Evolutionary conservation across 2,113 vertebrate genomes (phyloP).

Genomic region (Marmota flaviventris): DNA sequence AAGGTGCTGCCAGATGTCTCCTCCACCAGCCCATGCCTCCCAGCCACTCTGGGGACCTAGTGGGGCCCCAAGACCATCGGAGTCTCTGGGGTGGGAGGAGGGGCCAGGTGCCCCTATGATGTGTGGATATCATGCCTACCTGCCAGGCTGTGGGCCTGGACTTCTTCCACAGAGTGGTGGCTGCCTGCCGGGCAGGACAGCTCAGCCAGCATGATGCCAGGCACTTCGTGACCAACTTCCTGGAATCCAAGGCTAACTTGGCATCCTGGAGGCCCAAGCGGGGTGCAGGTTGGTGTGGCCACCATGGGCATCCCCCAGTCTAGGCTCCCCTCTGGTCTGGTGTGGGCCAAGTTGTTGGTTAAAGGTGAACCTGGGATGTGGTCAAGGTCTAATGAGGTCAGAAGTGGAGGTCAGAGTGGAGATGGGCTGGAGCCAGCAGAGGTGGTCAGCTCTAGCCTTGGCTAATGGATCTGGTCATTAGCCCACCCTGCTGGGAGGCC

Average conservation of each 20-base stretch:
- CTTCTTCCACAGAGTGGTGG: constrained; percentile 68
- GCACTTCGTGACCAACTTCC: constrained; percentile 70
- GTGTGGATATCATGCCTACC: background rate
- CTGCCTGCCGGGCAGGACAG: background rate
- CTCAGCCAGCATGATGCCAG: constrained; percentile 53
- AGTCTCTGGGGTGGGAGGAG: background rate
- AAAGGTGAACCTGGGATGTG: background rate
- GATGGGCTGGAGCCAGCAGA: background rate
- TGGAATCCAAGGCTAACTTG: background rate
- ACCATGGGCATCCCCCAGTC: too few species aligned
- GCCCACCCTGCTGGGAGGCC: constrained; percentile 26
- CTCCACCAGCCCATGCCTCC: background rate
- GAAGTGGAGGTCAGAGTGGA: too few species aligned
- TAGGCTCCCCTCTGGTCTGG: background rate
- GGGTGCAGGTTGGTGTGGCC: constrained; percentile 72
- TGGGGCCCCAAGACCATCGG: background rate
- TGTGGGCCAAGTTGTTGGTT: background rate
- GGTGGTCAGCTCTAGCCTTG: background rate
- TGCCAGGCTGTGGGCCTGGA: constrained; percentile 80
- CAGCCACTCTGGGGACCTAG: background rate
- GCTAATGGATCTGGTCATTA: too few species aligned
- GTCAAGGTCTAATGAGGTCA: background rate
- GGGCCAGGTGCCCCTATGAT: background rate
- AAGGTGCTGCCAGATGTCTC: background rate
- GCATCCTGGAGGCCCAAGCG: constrained; percentile 29